Percentiles rank a stretch among this genome's conserved stretches.
Evolutionary conservation across 2,888 invertebrate species (phyloP).

Genomic region (Isoperla grammatica): DNA sequence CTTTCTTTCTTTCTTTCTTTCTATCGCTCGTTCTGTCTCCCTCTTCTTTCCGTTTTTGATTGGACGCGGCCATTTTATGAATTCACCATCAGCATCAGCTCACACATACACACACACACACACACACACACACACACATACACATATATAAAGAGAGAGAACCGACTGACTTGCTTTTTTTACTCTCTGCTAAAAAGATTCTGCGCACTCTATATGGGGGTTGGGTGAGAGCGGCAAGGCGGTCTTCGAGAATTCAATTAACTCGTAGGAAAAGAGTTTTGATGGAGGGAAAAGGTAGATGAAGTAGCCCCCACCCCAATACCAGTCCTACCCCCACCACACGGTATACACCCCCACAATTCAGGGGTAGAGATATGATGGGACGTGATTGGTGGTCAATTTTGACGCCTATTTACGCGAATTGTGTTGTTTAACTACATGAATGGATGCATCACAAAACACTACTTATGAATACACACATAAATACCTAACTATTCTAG

Average conservation of each 20-base stretch:
- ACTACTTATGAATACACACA: too few relatives aligned
- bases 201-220: conserved; percentile 21
- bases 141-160: conserved; percentile 22
- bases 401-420: too few relatives aligned
- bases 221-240: conserved; percentile 11
- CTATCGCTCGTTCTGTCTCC: conserved; percentile 2
- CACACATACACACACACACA: conserved; percentile 15
- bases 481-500: too few relatives aligned
- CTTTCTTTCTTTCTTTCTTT: conserved; percentile 1
- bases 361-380: neutral
- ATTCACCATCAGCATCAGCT: conserved; percentile 28
- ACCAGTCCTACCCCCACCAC: neutral
- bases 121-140: conserved; percentile 3
- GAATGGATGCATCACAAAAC: too few relatives aligned
- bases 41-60: conserved; percentile 30
- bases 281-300: conserved; percentile 25
- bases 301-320: conserved; percentile 6
- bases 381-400: too few relatives aligned
- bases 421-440: too few relatives aligned
- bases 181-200: conserved; percentile 24
- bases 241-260: conserved; percentile 34
- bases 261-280: conserved; percentile 31
- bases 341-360: conserved; percentile 10
- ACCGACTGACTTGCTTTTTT: conserved; percentile 18
- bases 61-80: conserved; percentile 33